A percentile compares a stretch with the other conserved stretches of the same genome.
These are phyloP conservation scores for Siniperca undulata DNA, from an alignment of 2,797 vertebrate species.

Conservation along the genomic window DNA sequence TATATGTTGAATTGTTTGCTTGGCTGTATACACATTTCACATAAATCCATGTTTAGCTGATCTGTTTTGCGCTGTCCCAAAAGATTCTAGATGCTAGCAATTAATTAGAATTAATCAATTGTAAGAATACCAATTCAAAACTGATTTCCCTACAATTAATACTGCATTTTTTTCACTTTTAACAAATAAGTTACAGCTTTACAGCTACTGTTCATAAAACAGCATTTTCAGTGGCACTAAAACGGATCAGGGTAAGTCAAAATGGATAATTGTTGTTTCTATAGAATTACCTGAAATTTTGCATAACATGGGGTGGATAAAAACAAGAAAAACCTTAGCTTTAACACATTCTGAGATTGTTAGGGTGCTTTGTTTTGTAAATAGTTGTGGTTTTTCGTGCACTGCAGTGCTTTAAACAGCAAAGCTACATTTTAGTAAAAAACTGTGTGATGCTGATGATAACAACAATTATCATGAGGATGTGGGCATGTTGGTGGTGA, in stretches of 20 bases:
- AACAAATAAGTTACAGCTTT: too few relatives aligned
- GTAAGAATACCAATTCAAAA: too few relatives aligned
- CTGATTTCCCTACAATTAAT: too few relatives aligned
- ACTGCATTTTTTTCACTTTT: too few relatives aligned
- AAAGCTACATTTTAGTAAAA: not conserved
- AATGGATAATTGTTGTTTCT: not conserved
- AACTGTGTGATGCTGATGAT: not conserved
- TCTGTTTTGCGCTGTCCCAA: too few relatives aligned
- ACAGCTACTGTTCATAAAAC: too few relatives aligned
- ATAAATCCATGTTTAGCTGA: too few relatives aligned
- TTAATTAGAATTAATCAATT: too few relatives aligned
- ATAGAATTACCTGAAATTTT: not conserved
- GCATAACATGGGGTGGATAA: not conserved
- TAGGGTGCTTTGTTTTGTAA: not conserved
- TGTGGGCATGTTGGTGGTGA: not conserved
- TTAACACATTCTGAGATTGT: not conserved
- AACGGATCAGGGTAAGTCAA: not conserved
- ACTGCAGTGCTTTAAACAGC: not conserved
- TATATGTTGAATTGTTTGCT: too few relatives aligned
- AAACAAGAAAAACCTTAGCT: not conserved
- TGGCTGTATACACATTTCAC: too few relatives aligned
- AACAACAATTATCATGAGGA: not conserved
- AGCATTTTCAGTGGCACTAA: too few relatives aligned
- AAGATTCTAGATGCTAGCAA: too few relatives aligned
- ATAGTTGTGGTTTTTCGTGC: not conserved